Evolutionary conservation across 2,888 invertebrate species (phyloP), one percentile per base, ranked within the genome.

Genomic region (Xylocampa areola): DNA sequence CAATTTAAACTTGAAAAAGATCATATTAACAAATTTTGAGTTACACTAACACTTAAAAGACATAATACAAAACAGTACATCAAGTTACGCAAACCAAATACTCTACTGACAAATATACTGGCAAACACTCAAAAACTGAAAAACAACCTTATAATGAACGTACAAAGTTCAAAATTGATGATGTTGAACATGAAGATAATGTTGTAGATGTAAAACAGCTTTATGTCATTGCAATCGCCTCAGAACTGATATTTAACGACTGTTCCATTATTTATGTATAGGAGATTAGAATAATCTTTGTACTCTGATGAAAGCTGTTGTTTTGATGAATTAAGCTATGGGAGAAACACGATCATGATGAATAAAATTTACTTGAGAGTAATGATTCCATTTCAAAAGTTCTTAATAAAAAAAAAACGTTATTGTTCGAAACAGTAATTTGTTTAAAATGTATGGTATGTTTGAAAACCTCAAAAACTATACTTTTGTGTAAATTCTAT

Each of bases 171-270:
- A 48, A 52, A 62, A 49, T 72, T 62, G 51, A 77, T 59, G 39
- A 49, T 52, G n/a, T 59, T 5, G 50, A 63, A 21, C 45, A 40
- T 62, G 59, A 45, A 60, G 45, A 74, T 84, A 83, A 79, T 30
- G 41, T 83, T 75, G 86, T 81, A 74, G 76, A 81, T 79, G 80
- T 66, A 81, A 81, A 85, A 79, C 85, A 86, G 84, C 86, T 88
- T 86, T 87, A 81, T 89, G 89, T 88, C 87, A 88, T 80, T 87
- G 88, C 87, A 88, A 89, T 87, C 82, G 85, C 86, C 84, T 86
- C 82, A 80, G 80, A 86, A 87, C 88, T 90, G 88, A 90, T 91
- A 91, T 90, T 92, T 91, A 90, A 91, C 88, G 88, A 86, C 86
- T 83, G 79, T 75, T 74, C 79, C 75, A 82, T 90, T 87, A 90